These are phyloP conservation scores for Okamejei kenojei DNA, from an alignment of 2,797 vertebrate species.

Conservation along the genomic window DNA sequence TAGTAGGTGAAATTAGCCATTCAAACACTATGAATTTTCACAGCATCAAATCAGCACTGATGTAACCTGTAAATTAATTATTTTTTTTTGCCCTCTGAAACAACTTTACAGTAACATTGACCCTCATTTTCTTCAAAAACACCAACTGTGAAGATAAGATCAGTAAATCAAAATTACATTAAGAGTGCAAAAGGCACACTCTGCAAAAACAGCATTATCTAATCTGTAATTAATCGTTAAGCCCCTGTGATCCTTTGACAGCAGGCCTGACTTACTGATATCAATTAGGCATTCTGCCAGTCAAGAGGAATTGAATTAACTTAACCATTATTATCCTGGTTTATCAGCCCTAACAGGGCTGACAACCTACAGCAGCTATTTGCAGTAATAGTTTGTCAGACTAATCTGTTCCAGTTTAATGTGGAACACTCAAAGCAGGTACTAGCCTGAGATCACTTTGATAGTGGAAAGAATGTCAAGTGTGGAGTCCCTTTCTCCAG, in stretches of 20 bases:
- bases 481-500: not conserved
- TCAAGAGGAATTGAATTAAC: conserved; percentile 9
- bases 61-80: not conserved
- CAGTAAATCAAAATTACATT: conserved; percentile 7
- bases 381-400: not conserved
- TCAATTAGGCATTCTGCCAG: not conserved
- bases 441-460: not conserved
- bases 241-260: not conserved
- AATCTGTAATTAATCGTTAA: conserved; percentile 10
- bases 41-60: not conserved
- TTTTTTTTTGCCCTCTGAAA: not conserved
- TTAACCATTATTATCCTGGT: conserved; percentile 7
- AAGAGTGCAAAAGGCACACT: not conserved
- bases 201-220: not conserved
- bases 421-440: not conserved
- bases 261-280: not conserved
- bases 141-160: not conserved
- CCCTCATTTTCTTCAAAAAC: not conserved
- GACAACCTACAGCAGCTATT: not conserved
- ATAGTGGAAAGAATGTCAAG: not conserved
- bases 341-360: not conserved
- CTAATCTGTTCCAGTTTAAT: not conserved
- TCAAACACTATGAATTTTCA: not conserved
- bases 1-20: not conserved
- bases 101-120: not conserved